phyloP scores from a whole-genome alignment of 2,797 vertebrate genomes.

The Gymnothorax javanicus region DNA sequence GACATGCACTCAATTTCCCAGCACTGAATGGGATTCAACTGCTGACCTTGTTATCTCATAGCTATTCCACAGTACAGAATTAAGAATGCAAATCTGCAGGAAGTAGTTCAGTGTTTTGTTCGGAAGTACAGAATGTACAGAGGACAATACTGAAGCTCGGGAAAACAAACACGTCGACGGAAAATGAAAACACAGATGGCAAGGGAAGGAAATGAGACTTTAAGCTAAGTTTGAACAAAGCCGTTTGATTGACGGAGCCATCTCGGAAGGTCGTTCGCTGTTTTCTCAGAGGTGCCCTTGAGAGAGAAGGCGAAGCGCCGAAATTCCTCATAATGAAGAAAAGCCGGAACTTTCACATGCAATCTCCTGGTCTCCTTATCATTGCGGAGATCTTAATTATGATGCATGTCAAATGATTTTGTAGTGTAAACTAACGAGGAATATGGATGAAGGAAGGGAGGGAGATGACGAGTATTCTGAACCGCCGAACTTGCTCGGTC shows the following conservation, averaged over 20 bases:
- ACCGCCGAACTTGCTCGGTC: background rate
- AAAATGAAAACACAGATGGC: background rate
- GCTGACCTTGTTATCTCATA: background rate
- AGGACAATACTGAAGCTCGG: background rate
- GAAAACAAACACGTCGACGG: background rate
- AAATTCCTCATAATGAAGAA: background rate
- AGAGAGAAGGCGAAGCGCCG: background rate
- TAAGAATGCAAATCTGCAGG: background rate
- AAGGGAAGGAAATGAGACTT: background rate
- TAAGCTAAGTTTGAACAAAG: background rate
- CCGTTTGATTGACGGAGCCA: background rate
- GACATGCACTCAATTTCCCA: background rate
- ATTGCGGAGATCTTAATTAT: background rate
- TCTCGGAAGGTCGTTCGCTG: background rate
- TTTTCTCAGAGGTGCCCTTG: background rate
- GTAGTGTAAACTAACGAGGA: background rate
- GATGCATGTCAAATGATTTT: background rate
- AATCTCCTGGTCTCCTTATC: background rate
- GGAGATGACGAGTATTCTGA: background rate
- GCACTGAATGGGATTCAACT: background rate
- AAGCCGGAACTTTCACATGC: background rate
- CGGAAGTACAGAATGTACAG: background rate
- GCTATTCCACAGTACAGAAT: background rate
- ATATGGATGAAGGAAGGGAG: background rate
- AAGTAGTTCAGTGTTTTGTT: too few species aligned